Base-by-base conservation (phyloP, 2,888 invertebrate species). In the Folsomia manolachei region DNA sequence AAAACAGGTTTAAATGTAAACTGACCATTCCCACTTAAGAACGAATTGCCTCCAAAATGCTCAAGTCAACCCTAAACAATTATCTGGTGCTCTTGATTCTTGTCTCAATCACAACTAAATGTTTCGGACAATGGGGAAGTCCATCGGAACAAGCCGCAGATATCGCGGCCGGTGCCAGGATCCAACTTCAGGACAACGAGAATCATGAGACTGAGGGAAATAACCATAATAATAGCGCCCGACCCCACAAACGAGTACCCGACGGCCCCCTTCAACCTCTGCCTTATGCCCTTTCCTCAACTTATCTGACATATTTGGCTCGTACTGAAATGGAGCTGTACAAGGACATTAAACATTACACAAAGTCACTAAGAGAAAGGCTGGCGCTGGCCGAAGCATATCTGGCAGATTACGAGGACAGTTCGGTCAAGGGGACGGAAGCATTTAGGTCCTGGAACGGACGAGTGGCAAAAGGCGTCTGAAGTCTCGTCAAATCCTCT, bases 211-310 rank as follows among this genome's bases (percentile, higher is more conserved):
- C 39, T 39, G 62, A 62, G 14, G 63, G 14, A 27, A 52, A 52
- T 21, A 66, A 51, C 7, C 11, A 39, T 21, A 39, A 51, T 23
- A n/a, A n/a, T n/a, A n/a, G n/a, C n/a, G 51, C n/a, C 19, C 4
- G 14, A 14, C 7, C 7, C 11, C 56, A 21, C 56, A 56, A 56
- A 7, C 4, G 21, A 21, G 2, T 24, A n/a, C 51, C 53, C 19
- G 11, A 66, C 52, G 73, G 70, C 24, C 74, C 70, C 19, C 65
- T 70, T 1, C 71, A 72, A 60, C 79, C 79, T 1, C 72, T 71
- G 60, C 79, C 80, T 0, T 80, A 80, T 24, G 80, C 80, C 1
- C 61, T 80, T 26, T 79, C 79, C 1, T 78, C 79, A 18, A 78
- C 78, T 1, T 80, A 80, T 62, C 69, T 80, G 52, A 78, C 78